Percentiles rank a stretch among this genome's conserved stretches.
Conservation (phyloP, 1,140 invertebrate genomes). For the Drosophila lacertosa region DNA sequence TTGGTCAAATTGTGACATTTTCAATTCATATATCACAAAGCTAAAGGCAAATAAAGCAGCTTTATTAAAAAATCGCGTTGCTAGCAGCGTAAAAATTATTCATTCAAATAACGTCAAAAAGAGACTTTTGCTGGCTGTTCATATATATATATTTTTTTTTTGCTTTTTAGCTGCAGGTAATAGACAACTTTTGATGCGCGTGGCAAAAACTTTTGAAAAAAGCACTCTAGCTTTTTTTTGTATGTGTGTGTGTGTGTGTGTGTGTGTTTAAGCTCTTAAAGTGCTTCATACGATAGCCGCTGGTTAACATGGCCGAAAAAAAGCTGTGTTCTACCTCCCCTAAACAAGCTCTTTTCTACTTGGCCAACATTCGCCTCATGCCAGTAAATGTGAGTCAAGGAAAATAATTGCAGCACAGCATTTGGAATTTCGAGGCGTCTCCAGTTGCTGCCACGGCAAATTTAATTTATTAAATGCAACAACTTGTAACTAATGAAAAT, state of each 20-base stretch:
- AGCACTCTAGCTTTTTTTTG: not conserved
- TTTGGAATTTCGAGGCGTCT: constrained; percentile 20
- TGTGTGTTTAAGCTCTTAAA: constrained; percentile 12
- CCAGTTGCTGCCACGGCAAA: constrained; percentile 35
- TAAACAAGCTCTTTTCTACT: not conserved
- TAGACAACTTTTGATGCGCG: constrained; percentile 15
- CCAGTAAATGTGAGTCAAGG: constrained; percentile 28
- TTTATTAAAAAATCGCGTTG: too few species aligned
- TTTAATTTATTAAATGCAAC: constrained; percentile 57
- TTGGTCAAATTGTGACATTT: too few species aligned
- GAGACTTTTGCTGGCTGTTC: too few species aligned
- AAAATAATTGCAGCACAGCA: constrained; percentile 40
- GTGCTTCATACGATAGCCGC: constrained; percentile 25
- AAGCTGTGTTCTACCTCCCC: not conserved
- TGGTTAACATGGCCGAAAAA: constrained; percentile 19
- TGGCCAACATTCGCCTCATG: not conserved
- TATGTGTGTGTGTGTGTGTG: not conserved
- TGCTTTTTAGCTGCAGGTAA: constrained; percentile 12
- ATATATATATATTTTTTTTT: not conserved
- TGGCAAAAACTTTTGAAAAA: constrained; percentile 33
- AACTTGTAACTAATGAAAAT: constrained; percentile 57
- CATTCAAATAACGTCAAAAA: too few species aligned
- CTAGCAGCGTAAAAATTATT: too few species aligned
- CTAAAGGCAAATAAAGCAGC: too few species aligned
- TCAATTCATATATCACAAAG: too few species aligned